Percentiles rank a stretch among this genome's conserved stretches.
phyloP scores from a whole-genome alignment of 2,888 invertebrate species.

The Cheilosia urbana region DNA sequence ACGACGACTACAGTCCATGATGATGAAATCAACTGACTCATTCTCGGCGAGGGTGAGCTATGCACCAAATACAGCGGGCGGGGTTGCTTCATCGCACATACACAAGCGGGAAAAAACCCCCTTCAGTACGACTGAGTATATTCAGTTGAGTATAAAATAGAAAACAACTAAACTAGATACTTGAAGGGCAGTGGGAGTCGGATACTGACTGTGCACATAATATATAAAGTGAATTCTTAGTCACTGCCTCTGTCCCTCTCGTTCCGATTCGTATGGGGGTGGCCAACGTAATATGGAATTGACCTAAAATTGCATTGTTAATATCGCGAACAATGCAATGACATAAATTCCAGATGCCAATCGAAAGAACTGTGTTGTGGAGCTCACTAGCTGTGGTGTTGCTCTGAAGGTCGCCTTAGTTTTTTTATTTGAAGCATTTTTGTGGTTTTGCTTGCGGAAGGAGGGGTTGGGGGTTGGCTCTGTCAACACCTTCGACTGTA shows the following conservation, averaged over 20 bases:
- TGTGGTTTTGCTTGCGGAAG: neutral
- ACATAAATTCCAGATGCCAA: slow-evolving; percentile 45
- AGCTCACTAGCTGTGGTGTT: neutral
- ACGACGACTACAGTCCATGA: neutral
- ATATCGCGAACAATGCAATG: slow-evolving; percentile 40
- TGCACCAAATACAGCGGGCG: slow-evolving; percentile 10
- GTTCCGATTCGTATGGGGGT: neutral
- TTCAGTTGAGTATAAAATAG: neutral
- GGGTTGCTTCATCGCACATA: slow-evolving; percentile 4
- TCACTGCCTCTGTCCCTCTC: neutral
- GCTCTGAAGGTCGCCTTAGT: slow-evolving; percentile 20
- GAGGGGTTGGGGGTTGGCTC: neutral
- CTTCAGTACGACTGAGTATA: neutral
- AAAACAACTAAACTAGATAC: slow-evolving; percentile 22
- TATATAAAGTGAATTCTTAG: neutral
- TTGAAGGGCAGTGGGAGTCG: slow-evolving; percentile 35
- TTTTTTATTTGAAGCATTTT: slow-evolving; percentile 2
- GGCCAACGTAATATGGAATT: slow-evolving; percentile 38
- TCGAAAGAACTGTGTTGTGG: neutral
- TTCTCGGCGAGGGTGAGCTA: neutral
- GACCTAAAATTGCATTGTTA: slow-evolving; percentile 44
- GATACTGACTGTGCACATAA: neutral
- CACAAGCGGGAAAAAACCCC: neutral
- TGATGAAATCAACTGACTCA: slow-evolving; percentile 30
- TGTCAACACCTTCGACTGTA: neutral